phyloP scores from a whole-genome alignment of 92 coral and sea anemone genomes.

The Palythoa grandis region DNA sequence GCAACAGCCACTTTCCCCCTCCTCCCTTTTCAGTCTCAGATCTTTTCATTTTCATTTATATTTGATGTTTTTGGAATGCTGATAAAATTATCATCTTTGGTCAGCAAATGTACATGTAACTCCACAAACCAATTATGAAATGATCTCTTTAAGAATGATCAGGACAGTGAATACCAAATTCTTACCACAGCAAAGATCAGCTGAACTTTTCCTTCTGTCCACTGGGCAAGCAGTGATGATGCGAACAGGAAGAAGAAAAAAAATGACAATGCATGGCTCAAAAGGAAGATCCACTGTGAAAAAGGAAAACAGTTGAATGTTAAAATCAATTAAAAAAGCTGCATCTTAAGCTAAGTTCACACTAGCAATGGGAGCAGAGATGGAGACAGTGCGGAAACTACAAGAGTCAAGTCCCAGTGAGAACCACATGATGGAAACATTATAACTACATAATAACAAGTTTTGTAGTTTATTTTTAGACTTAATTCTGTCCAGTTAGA shows the following conservation, averaged over 20 bases:
- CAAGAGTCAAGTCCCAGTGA: no score
- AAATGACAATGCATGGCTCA: conserved; percentile 95
- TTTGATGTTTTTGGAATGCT: no score
- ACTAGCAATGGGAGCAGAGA: background rate
- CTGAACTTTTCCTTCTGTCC: conserved; percentile 76
- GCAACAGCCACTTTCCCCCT: no score
- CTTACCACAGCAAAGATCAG: conserved; percentile 93
- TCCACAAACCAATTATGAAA: background rate
- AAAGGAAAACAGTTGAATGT: background rate
- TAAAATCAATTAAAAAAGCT: background rate
- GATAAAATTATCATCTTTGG: no score
- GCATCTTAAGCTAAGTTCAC: background rate
- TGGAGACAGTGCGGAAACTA: no score
- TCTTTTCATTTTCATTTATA: no score
- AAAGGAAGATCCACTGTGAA: conserved; percentile 94
- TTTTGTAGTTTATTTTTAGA: no score
- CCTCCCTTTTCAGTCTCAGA: no score
- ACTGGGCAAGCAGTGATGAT: conserved; percentile 91
- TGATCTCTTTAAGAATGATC: background rate
- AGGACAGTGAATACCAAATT: background rate
- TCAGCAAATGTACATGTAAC: no score
- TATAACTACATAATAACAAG: no score
- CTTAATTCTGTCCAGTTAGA: no score
- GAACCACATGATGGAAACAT: no score
- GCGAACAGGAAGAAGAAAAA: conserved; percentile 98